A percentile compares a stretch with the other conserved stretches of the same genome.
Conservation (phyloP, 2,797 vertebrate species). For the Pelobates cultripes region DNA sequence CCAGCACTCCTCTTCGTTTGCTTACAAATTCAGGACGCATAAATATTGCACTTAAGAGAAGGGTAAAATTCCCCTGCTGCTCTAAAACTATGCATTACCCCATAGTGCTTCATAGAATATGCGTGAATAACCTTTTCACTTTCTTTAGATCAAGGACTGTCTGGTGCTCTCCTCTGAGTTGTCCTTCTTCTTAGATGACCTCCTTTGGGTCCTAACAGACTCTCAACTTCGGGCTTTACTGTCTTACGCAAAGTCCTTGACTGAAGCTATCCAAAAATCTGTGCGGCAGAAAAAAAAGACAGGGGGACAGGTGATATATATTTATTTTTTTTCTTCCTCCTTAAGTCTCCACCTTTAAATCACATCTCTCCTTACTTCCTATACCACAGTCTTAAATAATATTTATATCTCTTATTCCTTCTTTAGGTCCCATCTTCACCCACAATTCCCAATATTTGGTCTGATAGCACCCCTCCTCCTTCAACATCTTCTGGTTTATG, state of each 20-base stretch:
- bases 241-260: slow-evolving; percentile 94
- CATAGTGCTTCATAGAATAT: background rate
- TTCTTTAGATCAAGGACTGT: slow-evolving; percentile 90
- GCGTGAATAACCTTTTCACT: background rate
- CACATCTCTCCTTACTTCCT: background rate
- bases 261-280: slow-evolving; percentile 95
- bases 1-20: slow-evolving; percentile 92
- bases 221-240: slow-evolving; percentile 97
- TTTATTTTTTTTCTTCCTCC: background rate
- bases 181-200: slow-evolving; percentile 93
- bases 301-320: slow-evolving; percentile 1
- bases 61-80: slow-evolving; percentile 71
- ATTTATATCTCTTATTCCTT: background rate
- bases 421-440: slow-evolving; percentile 84
- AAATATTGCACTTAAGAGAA: slow-evolving; percentile 94
- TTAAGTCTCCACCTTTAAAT: too few relatives aligned
- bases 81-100: background rate
- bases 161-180: slow-evolving; percentile 95
- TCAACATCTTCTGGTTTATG: slow-evolving; percentile 79
- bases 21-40: slow-evolving; percentile 97
- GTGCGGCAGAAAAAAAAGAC: slow-evolving; percentile 90
- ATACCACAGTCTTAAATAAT: background rate
- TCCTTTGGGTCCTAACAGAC: slow-evolving; percentile 97
- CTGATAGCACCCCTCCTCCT: slow-evolving; percentile 73
- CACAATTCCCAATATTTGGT: slow-evolving; percentile 83